Evolutionary conservation across 2,113 vertebrate species (phyloP), one percentile per base, ranked within the genome.

Genomic region (Calyptomena viridis): DNA sequence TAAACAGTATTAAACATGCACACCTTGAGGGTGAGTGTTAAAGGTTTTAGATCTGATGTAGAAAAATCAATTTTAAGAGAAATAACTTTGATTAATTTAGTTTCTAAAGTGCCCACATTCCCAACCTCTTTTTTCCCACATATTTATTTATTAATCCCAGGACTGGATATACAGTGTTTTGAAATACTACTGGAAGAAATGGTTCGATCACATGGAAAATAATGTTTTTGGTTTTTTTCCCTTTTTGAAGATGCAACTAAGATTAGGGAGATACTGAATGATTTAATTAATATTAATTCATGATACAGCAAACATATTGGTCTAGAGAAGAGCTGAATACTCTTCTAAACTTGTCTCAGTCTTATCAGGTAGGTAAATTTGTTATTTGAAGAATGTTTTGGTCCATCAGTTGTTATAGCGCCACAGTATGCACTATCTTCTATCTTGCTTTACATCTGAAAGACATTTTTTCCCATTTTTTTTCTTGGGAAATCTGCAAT

Each of bases 111-210:
- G 4, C 9, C 16, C 35, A 12, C 3, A 3, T 66, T 78, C 16
- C 12, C 8, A 1, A 1, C 5, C 4, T 8, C 4, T 14, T 40
- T 67, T 68, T 46, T 17, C n/a, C 35, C 56, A 39, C 4, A 9
- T 78, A 63, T 44, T 35, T 59, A 20, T 64, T 53, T 60, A 68
- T 55, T 37, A 79, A 39, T 62, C 10, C 17, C 84, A 62, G 8
- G 9, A 50, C 28, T 76, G 46, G 31, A 14, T 4, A 49, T 16
- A 11, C 8, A 63, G 18, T 73, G 8, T 5, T 74, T 92, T 69
- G 12, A 18, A 83, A 89, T 59, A 47, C 28, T 82, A 75, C 39
- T 85, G n/a, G 22, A 83, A 72, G 46, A 87, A 87, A 64, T n/a
- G 1, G 19, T 33, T 12, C 53, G 11, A 89, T 78, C 30, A 20